Evolutionary conservation across 1,140 invertebrate species (phyloP).

Genomic region (Listronotus bonariensis): DNA sequence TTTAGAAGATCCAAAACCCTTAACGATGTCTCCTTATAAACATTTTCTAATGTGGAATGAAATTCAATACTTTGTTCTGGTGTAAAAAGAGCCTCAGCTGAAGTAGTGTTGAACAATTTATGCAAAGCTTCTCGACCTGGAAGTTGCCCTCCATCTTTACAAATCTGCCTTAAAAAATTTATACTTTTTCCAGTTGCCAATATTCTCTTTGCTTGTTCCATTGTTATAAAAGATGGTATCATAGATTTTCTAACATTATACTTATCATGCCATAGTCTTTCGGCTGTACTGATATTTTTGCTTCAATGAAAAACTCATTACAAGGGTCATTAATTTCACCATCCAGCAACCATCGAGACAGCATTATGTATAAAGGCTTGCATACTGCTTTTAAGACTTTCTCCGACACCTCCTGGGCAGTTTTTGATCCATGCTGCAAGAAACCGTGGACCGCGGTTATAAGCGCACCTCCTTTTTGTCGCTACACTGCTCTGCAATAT

Average conservation of each 20-base stretch:
- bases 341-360: constrained; percentile 89
- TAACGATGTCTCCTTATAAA: constrained; percentile 85
- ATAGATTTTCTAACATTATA: constrained; percentile 81
- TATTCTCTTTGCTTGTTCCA: constrained; percentile 74
- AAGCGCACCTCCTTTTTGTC: constrained; percentile 67
- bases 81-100: constrained; percentile 70
- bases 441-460: constrained; percentile 73
- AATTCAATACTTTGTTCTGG: constrained; percentile 75
- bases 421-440: constrained; percentile 81
- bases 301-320: constrained; percentile 93
- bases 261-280: constrained; percentile 92
- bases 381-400: constrained; percentile 73
- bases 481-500: constrained; percentile 78
- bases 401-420: constrained; percentile 61
- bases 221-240: constrained; percentile 80
- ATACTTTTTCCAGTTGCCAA: constrained; percentile 93
- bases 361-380: constrained; percentile 84
- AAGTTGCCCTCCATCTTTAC: constrained; percentile 77
- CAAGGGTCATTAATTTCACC: constrained; percentile 87
- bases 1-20: constrained; percentile 83
- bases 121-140: constrained; percentile 68
- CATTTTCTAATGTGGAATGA: constrained; percentile 77
- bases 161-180: constrained; percentile 91
- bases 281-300: constrained; percentile 78
- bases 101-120: constrained; percentile 58